Evolutionary conservation across 1,140 invertebrate species (phyloP).

Genomic region (Brachionus koreanus): DNA sequence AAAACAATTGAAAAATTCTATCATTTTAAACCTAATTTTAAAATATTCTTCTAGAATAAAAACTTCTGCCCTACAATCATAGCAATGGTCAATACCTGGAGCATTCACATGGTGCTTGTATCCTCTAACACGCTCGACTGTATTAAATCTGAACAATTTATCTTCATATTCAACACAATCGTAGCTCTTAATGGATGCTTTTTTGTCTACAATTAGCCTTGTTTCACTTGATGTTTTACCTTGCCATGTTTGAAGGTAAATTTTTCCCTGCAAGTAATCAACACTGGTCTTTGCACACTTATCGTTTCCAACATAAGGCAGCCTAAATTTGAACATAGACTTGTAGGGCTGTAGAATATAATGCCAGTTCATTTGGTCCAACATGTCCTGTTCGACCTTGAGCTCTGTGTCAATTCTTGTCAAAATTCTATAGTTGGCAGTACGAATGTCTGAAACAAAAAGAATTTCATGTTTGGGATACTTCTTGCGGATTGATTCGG

Average conservation of each 20-base stretch:
- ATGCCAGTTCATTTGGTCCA: background rate
- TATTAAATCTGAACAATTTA: background rate
- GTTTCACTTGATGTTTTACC: conserved; percentile 7
- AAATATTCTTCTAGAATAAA: background rate
- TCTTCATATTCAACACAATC: background rate
- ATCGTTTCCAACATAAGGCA: conserved; percentile 10
- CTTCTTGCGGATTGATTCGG: background rate
- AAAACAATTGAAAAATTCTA: background rate
- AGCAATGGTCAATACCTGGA: background rate
- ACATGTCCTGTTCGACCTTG: background rate
- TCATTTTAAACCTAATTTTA: background rate
- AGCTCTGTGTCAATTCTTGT: background rate
- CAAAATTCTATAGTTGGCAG: background rate
- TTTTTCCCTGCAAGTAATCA: background rate
- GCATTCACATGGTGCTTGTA: background rate
- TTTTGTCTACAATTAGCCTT: background rate
- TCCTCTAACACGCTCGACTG: background rate
- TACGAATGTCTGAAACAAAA: background rate
- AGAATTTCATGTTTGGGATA: background rate
- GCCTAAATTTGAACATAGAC: background rate
- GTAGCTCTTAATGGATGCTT: background rate
- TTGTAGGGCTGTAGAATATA: background rate
- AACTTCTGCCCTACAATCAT: background rate
- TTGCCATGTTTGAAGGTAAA: background rate
- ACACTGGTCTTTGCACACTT: background rate